Base-by-base conservation (phyloP, 2,888 invertebrate species). In the Pemphredon lugubris region DNA sequence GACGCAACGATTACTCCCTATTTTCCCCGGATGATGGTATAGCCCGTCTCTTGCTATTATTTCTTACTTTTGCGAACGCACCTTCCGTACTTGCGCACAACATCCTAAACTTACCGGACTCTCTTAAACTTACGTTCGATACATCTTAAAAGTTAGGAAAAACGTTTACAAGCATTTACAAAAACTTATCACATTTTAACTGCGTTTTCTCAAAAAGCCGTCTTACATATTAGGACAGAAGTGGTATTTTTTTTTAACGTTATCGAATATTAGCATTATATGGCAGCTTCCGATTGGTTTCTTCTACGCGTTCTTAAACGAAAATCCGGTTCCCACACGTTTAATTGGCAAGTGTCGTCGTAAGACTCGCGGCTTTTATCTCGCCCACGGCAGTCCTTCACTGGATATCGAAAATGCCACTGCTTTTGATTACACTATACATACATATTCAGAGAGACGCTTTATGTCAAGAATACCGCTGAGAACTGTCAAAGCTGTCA, bases 141-240 rank as follows among this genome's bases (percentile, higher is more conserved):
- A 78, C 65, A 63, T 34, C 81, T 83, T 86, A 85, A 74, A 70
- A 67, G 75, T 86, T 84, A 78, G 77, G 78, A 79, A 83, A 85
- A 84, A 87, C 86, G 87, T 86, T 85, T 85, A 86, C 87, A 89
- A 89, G 89, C 89, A 89, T 89, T 89, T 89, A 89, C 89, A 90
- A 89, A 86, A 87, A 88, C 89, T 88, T 89, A 90, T 90, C 89
- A 89, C 89, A 90, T 88, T 86, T 84, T 84, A 87, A 86, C 84
- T 84, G 77, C 75, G 79, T 83, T 83, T 83, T 84, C 76, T 84
- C 85, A 82, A 83, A 83, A 86, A 87, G 84, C 86, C 83, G 78
- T 80, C 77, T 81, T 81, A 77, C 53, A 76, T 57, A 71, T 75
- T 83, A 74, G 50, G 73, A 73, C 60, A 77, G 67, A 64, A 77